Evolutionary conservation across 2,113 vertebrate species (phyloP).

Genomic region (Thalassoma bifasciatum): DNA sequence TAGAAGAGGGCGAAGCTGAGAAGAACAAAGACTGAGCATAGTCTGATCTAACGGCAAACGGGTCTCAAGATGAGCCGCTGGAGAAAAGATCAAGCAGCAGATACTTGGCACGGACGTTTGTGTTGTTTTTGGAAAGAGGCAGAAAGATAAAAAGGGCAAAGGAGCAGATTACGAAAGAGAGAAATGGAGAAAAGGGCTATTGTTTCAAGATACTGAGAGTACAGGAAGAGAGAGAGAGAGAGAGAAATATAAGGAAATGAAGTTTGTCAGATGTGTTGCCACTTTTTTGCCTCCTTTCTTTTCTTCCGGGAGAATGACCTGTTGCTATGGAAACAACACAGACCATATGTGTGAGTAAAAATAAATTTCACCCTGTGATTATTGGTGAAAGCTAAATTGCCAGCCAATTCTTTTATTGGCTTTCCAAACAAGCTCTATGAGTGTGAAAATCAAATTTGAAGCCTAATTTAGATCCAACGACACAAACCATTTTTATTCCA

Average conservation of each 20-base stretch:
- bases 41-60: conserved; percentile 49
- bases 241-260: conserved; percentile 11
- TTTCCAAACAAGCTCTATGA: conserved; percentile 1
- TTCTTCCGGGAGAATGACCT: conserved; percentile 35
- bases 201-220: conserved; percentile 10
- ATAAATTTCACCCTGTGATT: conserved; percentile 44
- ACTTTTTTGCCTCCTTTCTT: conserved; percentile 28
- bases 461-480: conserved; percentile 18
- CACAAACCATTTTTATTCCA: conserved; percentile 3
- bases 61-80: conserved; percentile 50
- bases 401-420: conserved; percentile 1
- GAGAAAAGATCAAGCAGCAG: conserved; percentile 51
- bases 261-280: conserved; percentile 38
- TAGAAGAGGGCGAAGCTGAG: conserved; percentile 26
- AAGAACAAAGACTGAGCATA: conserved; percentile 40
- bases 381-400: conserved; percentile 40
- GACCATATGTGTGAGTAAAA: conserved; percentile 44
- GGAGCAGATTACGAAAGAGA: conserved; percentile 10
- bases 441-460: not conserved
- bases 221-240: not conserved
- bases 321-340: conserved; percentile 71
- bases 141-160: conserved; percentile 13
- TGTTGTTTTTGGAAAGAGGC: conserved; percentile 17
- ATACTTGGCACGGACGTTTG: conserved; percentile 27
- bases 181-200: conserved; percentile 2